A percentile compares a stretch with the other conserved stretches of the same genome.
These are phyloP conservation scores for Araneus ventricosus DNA, from an alignment of 1,140 invertebrate species.

Conservation along the genomic window DNA sequence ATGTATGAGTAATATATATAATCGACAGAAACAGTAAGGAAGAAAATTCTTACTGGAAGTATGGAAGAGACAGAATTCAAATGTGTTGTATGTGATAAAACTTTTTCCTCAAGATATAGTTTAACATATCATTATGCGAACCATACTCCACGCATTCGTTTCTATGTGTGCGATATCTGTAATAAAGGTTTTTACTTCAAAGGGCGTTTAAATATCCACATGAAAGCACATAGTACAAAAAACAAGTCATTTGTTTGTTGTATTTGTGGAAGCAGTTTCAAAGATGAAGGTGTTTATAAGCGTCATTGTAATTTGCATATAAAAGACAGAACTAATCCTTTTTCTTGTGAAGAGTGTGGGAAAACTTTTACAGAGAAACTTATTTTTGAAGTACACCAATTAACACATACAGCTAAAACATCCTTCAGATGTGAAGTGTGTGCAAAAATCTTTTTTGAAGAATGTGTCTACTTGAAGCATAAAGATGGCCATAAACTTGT, in stretches of 20 bases:
- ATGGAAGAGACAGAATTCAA: not conserved
- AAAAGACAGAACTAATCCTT: not conserved
- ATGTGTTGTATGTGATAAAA: not conserved
- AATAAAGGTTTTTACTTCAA: constrained; percentile 15
- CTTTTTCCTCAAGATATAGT: not conserved
- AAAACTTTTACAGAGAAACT: not conserved
- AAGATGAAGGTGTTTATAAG: not conserved
- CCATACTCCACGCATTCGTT: not conserved
- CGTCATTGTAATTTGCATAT: not conserved
- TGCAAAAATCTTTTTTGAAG: not conserved
- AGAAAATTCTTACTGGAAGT: no score
- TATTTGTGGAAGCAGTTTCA: constrained; percentile 6
- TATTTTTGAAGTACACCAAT: not conserved
- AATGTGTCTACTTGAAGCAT: not conserved
- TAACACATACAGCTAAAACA: not conserved
- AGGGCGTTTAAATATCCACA: not conserved
- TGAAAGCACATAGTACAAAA: not conserved
- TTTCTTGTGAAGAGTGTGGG: not conserved
- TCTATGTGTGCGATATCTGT: constrained; percentile 13
- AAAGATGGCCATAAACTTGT: not conserved
- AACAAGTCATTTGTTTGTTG: not conserved
- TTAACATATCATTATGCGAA: not conserved
- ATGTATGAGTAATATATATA: no score
- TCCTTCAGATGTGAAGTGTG: not conserved
- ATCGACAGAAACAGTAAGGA: no score